A percentile compares a stretch with the other conserved stretches of the same genome.
Evolutionary conservation across 2,113 vertebrate species (phyloP).

Genomic region (Egretta garzetta): DNA sequence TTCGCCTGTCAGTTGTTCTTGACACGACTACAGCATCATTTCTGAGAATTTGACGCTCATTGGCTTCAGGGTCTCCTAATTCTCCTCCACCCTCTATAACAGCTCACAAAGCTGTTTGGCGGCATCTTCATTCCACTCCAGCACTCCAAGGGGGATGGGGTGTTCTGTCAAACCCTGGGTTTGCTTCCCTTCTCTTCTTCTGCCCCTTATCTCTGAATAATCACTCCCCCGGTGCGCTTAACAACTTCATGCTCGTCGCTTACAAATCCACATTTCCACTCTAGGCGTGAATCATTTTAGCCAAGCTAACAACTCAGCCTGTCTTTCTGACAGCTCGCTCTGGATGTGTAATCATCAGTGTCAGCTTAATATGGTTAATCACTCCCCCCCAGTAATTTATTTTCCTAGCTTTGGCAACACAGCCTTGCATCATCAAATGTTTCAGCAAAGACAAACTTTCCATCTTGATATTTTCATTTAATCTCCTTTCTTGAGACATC

Average conservation of each 20-base stretch:
- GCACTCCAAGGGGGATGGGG: background rate
- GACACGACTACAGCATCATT: background rate
- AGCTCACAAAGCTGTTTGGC: background rate
- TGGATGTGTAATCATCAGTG: background rate
- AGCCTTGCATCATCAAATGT: background rate
- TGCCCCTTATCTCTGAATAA: background rate
- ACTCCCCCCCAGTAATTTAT: background rate
- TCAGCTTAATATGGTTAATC: background rate
- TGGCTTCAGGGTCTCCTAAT: background rate
- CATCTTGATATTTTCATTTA: background rate
- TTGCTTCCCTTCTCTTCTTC: background rate
- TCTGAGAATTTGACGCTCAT: background rate
- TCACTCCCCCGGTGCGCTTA: background rate
- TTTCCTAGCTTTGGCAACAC: background rate
- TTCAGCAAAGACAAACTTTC: background rate
- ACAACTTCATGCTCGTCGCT: background rate
- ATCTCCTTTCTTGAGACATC: background rate
- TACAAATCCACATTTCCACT: background rate
- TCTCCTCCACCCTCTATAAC: background rate
- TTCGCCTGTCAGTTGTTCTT: background rate
- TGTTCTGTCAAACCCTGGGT: background rate
- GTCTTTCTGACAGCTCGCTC: background rate
- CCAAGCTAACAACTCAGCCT: background rate
- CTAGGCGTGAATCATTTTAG: conserved; percentile 13
- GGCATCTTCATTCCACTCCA: background rate